Conservation (phyloP, 2,888 invertebrate species). For the Andricus quercusramuli region DNA sequence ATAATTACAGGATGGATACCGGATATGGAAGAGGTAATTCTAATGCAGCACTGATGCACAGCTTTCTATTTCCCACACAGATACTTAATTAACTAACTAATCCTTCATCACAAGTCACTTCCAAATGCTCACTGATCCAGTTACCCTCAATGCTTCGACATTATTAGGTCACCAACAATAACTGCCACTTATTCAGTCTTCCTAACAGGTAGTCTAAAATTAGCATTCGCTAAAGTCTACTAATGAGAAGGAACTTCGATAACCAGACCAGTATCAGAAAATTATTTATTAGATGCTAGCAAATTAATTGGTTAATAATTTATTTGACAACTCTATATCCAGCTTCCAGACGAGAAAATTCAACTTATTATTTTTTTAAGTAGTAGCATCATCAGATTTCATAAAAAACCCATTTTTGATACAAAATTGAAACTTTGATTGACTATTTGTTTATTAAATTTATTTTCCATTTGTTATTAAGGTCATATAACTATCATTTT, state of each 20-base stretch:
- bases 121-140: slow-evolving; percentile 28
- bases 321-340: not conserved
- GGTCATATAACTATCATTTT: too few species aligned
- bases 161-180: slow-evolving; percentile 39
- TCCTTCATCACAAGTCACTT: slow-evolving; percentile 37
- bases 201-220: not conserved
- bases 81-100: slow-evolving; percentile 39
- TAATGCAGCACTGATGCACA: slow-evolving; percentile 34
- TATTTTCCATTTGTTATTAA: too few species aligned
- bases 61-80: slow-evolving; percentile 40
- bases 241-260: not conserved
- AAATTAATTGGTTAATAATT: not conserved
- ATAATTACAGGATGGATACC: slow-evolving; percentile 83
- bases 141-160: not conserved
- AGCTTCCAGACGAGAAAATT: not conserved
- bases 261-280: not conserved
- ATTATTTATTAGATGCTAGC: not conserved
- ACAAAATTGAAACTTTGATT: too few species aligned
- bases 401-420: too few species aligned
- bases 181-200: slow-evolving; percentile 17
- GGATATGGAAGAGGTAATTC: slow-evolving; percentile 82
- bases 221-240: not conserved
- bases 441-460: too few species aligned
- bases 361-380: too few species aligned
- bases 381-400: too few species aligned